These are phyloP conservation scores for Colletes latitarsis DNA, from an alignment of 1,140 invertebrate species.

Conservation along the genomic window DNA sequence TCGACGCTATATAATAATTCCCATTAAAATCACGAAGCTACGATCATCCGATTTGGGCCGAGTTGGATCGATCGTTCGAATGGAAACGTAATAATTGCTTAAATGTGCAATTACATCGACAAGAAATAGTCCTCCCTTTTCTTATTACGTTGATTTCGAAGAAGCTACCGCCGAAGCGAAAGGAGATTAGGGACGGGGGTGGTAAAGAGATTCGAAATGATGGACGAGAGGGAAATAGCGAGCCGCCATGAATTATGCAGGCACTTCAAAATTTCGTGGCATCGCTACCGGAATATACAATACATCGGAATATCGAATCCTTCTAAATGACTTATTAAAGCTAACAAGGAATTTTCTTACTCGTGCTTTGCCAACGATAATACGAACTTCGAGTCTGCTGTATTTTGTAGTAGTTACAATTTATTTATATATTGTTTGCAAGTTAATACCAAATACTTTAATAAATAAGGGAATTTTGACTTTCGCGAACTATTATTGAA, in stretches of 20 bases:
- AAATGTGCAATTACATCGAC: neutral
- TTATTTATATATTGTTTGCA: too few species aligned
- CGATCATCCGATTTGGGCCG: too few species aligned
- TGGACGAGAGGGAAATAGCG: constrained; percentile 51
- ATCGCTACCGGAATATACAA: constrained; percentile 12
- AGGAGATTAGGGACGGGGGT: constrained; percentile 11
- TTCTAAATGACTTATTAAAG: too few species aligned
- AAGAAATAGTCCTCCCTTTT: neutral
- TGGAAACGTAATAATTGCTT: neutral
- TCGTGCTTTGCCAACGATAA: neutral
- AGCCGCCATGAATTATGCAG: constrained; percentile 52
- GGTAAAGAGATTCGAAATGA: constrained; percentile 39
- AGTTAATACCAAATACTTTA: too few species aligned
- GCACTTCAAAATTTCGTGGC: constrained; percentile 23
- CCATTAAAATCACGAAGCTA: too few species aligned
- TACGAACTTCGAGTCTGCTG: neutral
- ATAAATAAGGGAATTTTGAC: too few species aligned
- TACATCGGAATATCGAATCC: neutral
- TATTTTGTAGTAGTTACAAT: neutral
- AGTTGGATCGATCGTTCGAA: too few species aligned
- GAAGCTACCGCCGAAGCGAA: neutral
- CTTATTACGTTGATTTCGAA: constrained; percentile 21
- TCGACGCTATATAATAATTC: too few species aligned
- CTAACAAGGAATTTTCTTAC: neutral
- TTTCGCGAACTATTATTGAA: too few species aligned